Conservation (phyloP, 2,113 vertebrate species). For the Serinus canaria region DNA sequence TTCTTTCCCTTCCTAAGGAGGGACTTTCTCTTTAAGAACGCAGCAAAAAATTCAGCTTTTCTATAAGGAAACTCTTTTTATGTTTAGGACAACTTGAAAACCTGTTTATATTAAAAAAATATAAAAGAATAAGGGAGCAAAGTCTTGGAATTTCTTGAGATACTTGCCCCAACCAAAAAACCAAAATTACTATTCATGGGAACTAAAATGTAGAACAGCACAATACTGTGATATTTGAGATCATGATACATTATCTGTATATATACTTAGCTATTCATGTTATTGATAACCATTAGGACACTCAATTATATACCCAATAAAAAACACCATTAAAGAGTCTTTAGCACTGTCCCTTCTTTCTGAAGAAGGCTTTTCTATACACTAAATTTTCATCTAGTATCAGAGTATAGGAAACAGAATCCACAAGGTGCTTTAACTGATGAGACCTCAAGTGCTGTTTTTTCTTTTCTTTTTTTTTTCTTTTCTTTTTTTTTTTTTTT, state of each 20-base stretch:
- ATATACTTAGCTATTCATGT: conserved; percentile 71
- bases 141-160: conserved; percentile 68
- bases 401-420: conserved; percentile 79
- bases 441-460: conserved; percentile 87
- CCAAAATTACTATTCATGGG: conserved; percentile 57
- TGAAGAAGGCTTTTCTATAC: conserved; percentile 78
- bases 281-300: conserved; percentile 82
- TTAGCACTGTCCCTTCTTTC: conserved; percentile 75
- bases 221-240: conserved; percentile 61
- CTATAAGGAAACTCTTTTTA: conserved; percentile 68
- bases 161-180: conserved; percentile 61
- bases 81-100: conserved; percentile 71
- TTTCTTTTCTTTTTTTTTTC: background rate
- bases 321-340: conserved; percentile 79
- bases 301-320: conserved; percentile 79
- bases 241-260: conserved; percentile 72
- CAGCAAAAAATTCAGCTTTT: conserved; percentile 72
- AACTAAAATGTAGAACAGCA: conserved; percentile 75
- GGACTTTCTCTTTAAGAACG: conserved; percentile 66
- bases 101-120: conserved; percentile 75
- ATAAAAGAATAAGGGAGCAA: conserved; percentile 72
- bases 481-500: background rate
- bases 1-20: conserved; percentile 69
- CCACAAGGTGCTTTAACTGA: conserved; percentile 89
- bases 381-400: conserved; percentile 84